Conservation (phyloP, 2,888 invertebrate species). For the Platynereis dumerilii region DNA sequence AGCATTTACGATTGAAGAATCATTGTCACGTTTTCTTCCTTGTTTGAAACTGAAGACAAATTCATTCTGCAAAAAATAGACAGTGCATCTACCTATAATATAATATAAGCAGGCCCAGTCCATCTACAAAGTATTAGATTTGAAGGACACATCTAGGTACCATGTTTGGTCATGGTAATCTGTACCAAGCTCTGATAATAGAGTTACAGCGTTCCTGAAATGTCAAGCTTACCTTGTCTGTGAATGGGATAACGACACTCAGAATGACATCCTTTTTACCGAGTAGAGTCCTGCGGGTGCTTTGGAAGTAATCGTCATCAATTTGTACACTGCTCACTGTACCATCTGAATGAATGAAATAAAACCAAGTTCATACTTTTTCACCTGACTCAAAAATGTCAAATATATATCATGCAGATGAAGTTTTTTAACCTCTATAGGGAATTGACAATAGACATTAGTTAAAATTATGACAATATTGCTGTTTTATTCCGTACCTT, state of each 20-base stretch:
- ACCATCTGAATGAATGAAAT: slow-evolving; percentile 34
- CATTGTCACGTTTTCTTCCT: slow-evolving; percentile 89
- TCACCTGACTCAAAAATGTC: too few species aligned
- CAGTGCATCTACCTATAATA: neutral
- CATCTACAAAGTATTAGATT: too few species aligned
- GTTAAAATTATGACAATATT: too few species aligned
- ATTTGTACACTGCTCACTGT: slow-evolving; percentile 68
- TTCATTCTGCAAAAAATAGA: slow-evolving; percentile 69
- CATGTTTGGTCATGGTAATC: too few species aligned
- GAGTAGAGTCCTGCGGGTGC: slow-evolving; percentile 81
- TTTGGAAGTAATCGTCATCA: slow-evolving; percentile 80
- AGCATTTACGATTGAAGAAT: slow-evolving; percentile 93
- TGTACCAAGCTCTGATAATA: too few species aligned
- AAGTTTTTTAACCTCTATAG: too few species aligned
- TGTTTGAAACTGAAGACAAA: slow-evolving; percentile 86
- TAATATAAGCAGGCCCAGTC: too few species aligned
- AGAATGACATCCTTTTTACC: slow-evolving; percentile 80
- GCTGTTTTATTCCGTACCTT: slow-evolving; percentile 43
- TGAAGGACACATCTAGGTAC: too few species aligned
- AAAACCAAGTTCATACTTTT: too few species aligned
- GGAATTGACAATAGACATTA: too few species aligned
- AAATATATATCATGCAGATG: too few species aligned
- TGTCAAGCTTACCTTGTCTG: slow-evolving; percentile 43
- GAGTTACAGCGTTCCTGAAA: too few species aligned
- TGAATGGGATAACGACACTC: slow-evolving; percentile 79